These are phyloP conservation scores for Caenorhabditis zanzibari DNA, from an alignment of 2,888 invertebrate species.

Conservation along the genomic window DNA sequence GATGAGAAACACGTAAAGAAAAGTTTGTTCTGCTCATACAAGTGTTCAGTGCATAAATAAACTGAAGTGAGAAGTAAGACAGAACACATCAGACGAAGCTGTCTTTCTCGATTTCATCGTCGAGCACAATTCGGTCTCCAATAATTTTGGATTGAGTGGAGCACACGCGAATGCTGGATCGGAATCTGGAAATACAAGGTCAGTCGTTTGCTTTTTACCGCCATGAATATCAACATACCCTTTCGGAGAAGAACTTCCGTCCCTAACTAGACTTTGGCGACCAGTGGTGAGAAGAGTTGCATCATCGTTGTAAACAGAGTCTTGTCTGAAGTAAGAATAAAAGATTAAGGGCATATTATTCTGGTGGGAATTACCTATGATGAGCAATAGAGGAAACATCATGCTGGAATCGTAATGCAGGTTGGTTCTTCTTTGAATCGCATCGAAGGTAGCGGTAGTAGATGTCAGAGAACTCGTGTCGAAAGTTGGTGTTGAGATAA, in stretches of 20 bases:
- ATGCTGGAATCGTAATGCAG: constrained; percentile 45
- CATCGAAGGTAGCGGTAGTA: constrained; percentile 70
- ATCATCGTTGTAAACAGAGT: constrained; percentile 64
- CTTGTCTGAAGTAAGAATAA: constrained; percentile 40
- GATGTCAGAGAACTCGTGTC: constrained; percentile 82
- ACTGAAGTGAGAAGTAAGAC: neutral
- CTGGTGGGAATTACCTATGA: constrained; percentile 22
- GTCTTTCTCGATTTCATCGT: constrained; percentile 66
- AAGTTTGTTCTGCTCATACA: constrained; percentile 43
- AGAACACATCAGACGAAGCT: constrained; percentile 61
- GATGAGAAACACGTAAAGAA: constrained; percentile 32
- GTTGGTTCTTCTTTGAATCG: constrained; percentile 45
- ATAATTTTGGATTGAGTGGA: constrained; percentile 40
- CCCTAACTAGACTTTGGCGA: constrained; percentile 35
- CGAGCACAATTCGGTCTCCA: constrained; percentile 66
- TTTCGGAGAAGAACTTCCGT: constrained; percentile 29
- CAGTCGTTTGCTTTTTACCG: too few species aligned
- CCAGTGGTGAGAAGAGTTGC: constrained; percentile 49
- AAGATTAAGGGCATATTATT: neutral
- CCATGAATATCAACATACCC: constrained; percentile 10
- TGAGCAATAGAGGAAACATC: constrained; percentile 70
- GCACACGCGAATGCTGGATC: constrained; percentile 40
- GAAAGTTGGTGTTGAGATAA: constrained; percentile 82
- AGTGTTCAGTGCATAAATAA: constrained; percentile 36
- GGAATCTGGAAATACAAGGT: constrained; percentile 48